These are phyloP conservation scores for Microctonus brassicae DNA, from an alignment of 2,888 invertebrate species.

Conservation along the genomic window DNA sequence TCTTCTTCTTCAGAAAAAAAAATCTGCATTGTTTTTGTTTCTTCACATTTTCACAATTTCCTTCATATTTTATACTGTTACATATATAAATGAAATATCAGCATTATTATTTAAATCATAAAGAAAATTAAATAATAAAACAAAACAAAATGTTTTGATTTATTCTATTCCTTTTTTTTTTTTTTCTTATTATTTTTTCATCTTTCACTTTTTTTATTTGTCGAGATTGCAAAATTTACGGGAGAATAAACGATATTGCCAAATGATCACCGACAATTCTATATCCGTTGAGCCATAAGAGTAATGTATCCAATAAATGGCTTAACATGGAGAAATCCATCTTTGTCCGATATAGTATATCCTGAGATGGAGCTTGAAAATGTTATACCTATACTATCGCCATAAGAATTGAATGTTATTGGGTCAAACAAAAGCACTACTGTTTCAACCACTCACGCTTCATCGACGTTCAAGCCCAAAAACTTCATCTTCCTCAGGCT, in stretches of 20 bases:
- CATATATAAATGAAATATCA: no score
- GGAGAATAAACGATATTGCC: not conserved
- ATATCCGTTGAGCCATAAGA: not conserved
- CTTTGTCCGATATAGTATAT: not conserved
- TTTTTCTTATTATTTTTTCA: not conserved
- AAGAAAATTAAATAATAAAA: no score
- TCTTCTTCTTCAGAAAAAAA: slow-evolving; percentile 12
- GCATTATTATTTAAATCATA: no score
- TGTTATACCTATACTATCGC: not conserved
- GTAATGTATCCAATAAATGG: not conserved
- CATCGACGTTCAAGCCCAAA: slow-evolving; percentile 24
- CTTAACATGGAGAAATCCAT: slow-evolving; percentile 2
- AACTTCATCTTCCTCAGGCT: slow-evolving; percentile 23
- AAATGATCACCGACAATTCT: slow-evolving; percentile 1
- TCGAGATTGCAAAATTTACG: not conserved
- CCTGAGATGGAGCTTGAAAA: not conserved
- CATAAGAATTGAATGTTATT: slow-evolving; percentile 20
- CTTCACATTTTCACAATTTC: not conserved
- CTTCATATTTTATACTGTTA: not conserved
- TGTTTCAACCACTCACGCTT: slow-evolving; percentile 15
- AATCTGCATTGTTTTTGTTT: not conserved
- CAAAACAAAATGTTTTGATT: no score
- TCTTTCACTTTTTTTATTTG: not conserved
- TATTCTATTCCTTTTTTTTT: not conserved
- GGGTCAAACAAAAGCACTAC: slow-evolving; percentile 22